Conservation (phyloP, 2,797 vertebrate genomes). For the Podargus strigoides region DNA sequence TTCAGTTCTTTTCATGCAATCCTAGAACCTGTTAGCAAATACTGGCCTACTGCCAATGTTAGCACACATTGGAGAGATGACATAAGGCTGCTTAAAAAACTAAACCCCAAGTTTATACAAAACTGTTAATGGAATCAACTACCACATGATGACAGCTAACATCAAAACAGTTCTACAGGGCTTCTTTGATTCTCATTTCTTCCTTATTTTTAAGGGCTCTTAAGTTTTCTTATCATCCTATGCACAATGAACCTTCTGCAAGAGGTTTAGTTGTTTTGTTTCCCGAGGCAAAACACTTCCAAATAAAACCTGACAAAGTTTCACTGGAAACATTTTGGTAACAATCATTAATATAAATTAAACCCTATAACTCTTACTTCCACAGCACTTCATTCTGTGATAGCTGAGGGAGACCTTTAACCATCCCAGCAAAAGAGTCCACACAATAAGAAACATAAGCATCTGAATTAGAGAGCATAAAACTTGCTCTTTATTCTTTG, state of each 20-base stretch:
- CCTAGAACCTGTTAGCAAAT: slow-evolving; percentile 7
- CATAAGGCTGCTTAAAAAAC: slow-evolving; percentile 30
- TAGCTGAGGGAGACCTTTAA: neutral
- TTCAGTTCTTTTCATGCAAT: neutral
- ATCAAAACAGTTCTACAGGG: neutral
- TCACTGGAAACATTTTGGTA: neutral
- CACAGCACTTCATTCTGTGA: neutral
- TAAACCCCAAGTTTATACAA: neutral
- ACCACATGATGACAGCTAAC: slow-evolving; percentile 6
- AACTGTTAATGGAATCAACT: slow-evolving; percentile 30
- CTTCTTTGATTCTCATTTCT: neutral
- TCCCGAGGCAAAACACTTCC: neutral
- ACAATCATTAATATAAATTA: neutral
- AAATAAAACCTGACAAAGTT: neutral
- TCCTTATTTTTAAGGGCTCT: neutral
- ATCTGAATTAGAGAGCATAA: neutral
- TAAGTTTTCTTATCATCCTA: neutral
- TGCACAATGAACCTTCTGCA: neutral
- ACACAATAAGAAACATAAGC: neutral
- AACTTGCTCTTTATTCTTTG: neutral
- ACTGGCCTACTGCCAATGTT: slow-evolving; percentile 28
- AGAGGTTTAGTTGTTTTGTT: neutral
- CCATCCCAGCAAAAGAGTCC: neutral
- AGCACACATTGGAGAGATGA: slow-evolving; percentile 3
- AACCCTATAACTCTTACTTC: neutral